Evolutionary conservation across 2,797 vertebrate genomes (phyloP), one percentile per base, ranked within the genome.

Genomic region (Emys orbicularis): DNA sequence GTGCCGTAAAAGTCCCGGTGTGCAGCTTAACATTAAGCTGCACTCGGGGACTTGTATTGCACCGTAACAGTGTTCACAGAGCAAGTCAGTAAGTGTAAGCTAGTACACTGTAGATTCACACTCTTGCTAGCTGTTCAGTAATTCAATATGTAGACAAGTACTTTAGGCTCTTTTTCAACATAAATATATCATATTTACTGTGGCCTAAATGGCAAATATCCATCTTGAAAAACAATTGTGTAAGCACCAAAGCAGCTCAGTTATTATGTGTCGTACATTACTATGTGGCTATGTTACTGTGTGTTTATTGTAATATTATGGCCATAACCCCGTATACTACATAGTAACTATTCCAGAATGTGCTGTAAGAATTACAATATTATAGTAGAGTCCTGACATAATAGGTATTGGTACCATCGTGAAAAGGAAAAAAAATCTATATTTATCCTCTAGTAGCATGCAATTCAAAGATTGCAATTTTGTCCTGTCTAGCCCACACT

Each of bases 371-470:
- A 41, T 52, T 56, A 3, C 25, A 37, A 21, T 56, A 18, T 79
- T 61, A 49, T 50, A 86, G 49, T 54, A 79, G 56, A 37, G 25
- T 61, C 34, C 16, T 79, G 77, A 91, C 72, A 56, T 93, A 90
- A 88, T 10, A 15, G 52, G 23, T 21, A 23, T 27, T 25, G 41
- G 12, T 76, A 27, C 41, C 72, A 65, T 84, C 86, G 76, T 81
- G 76, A 81, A 94, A 53, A 89, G 79, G 44, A 79, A 52, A 86
- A 19, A n/a, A 80, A 65, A 76, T 10, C 29, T 80, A 49, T 94
- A 95, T 95, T 92, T 95, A 87, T 41, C 37, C 84, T 61, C 76
- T 83, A 93, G 90, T 90, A 92, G 83, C 86, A 86, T 91, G 68
- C 68, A 84, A 68, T 79, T 89, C 72, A 61, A 90, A 88, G 54